Percentiles rank a stretch among this genome's conserved stretches.
Conservation (phyloP, 2,113 vertebrate species). For the Antigone vipio region DNA sequence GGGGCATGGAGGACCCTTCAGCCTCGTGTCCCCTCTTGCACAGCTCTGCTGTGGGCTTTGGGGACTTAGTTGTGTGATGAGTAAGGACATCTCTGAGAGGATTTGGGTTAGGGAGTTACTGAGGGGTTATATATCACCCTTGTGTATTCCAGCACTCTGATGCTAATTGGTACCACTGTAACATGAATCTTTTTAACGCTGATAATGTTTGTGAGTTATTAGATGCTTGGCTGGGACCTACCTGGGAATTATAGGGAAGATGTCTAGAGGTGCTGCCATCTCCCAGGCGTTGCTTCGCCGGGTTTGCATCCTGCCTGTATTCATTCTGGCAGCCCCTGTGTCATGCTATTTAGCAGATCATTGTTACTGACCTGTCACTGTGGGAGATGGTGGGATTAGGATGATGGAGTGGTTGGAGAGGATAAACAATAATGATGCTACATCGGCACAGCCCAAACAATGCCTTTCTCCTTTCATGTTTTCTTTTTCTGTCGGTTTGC, state of each 20-base stretch:
- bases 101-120: neutral
- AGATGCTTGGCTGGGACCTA: neutral
- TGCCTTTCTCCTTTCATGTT: neutral
- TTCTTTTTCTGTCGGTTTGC: neutral
- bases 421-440: constrained; percentile 3
- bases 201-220: neutral
- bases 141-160: neutral
- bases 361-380: neutral
- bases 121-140: neutral
- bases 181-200: neutral
- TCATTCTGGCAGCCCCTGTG: neutral
- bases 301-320: neutral
- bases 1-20: neutral
- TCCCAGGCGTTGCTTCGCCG: neutral
- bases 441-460: neutral
- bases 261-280: neutral
- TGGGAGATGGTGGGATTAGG: neutral
- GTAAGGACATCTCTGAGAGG: neutral
- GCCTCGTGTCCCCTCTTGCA: neutral
- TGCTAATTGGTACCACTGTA: neutral
- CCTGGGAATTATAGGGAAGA: neutral
- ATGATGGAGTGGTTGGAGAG: constrained; percentile 31
- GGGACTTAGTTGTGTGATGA: neutral
- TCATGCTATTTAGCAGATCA: neutral
- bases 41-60: neutral